phyloP scores from a whole-genome alignment of 2,797 vertebrate species.

The Gymnopithys bicolor region DNA sequence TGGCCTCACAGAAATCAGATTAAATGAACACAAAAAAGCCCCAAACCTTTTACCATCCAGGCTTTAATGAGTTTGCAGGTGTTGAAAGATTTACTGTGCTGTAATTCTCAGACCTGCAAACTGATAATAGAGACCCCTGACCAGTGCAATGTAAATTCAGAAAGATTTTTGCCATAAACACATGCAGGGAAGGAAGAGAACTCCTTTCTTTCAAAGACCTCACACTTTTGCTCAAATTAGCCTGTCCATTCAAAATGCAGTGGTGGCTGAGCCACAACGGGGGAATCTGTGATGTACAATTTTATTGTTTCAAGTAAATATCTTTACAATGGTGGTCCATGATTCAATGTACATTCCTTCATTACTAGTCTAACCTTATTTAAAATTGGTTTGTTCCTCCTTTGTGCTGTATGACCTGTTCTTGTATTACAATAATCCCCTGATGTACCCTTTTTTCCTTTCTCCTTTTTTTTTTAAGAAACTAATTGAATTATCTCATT shows the following conservation, averaged over 20 bases:
- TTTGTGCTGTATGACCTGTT: slow-evolving; percentile 88
- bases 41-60: slow-evolving; percentile 61
- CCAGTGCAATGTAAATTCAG: slow-evolving; percentile 78
- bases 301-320: slow-evolving; percentile 79
- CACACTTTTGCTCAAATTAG: slow-evolving; percentile 76
- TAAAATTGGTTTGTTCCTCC: slow-evolving; percentile 88
- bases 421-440: slow-evolving; percentile 95
- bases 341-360: slow-evolving; percentile 75
- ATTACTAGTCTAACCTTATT: slow-evolving; percentile 83
- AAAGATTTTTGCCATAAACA: slow-evolving; percentile 71
- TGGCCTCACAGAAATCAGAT: slow-evolving; percentile 70
- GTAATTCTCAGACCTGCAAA: slow-evolving; percentile 78
- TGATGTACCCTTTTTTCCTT: slow-evolving; percentile 84
- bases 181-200: slow-evolving; percentile 44
- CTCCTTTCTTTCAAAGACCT: slow-evolving; percentile 65
- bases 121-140: slow-evolving; percentile 79
- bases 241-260: slow-evolving; percentile 71
- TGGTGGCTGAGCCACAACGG: slow-evolving; percentile 46
- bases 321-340: slow-evolving; percentile 66
- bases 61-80: slow-evolving; percentile 78
- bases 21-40: slow-evolving; percentile 42
- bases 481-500: slow-evolving; percentile 99
- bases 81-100: slow-evolving; percentile 79
- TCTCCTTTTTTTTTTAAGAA: slow-evolving; percentile 74
- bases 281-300: slow-evolving; percentile 62